phyloP scores from a whole-genome alignment of 2,888 invertebrate genomes.

The Parochlus steinenii region DNA sequence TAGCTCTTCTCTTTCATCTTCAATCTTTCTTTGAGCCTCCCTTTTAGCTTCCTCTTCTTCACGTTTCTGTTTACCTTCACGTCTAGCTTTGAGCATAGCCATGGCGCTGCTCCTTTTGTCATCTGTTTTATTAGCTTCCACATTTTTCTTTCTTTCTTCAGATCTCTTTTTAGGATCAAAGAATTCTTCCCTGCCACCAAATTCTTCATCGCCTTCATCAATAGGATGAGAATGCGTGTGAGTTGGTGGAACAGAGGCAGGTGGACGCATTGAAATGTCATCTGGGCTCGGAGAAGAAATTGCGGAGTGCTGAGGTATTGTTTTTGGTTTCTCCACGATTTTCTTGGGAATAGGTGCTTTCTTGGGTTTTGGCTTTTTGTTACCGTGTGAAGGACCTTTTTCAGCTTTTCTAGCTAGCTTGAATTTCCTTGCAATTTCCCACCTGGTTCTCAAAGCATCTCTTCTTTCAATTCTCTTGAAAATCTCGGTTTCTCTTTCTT shows the following conservation, averaged over 20 bases:
- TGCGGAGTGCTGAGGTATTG: too few relatives aligned
- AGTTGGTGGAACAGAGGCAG: conserved; percentile 19
- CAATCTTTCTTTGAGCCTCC: conserved; percentile 36
- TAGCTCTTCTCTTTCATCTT: conserved; percentile 38
- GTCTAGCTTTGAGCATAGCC: conserved; percentile 73
- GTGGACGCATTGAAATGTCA: too few relatives aligned
- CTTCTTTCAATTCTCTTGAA: conserved; percentile 91
- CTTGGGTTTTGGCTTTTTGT: conserved; percentile 28
- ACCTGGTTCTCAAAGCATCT: conserved; percentile 83
- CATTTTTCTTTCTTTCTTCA: conserved; percentile 76
- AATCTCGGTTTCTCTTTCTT: conserved; percentile 92
- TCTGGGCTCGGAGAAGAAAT: conserved; percentile 23
- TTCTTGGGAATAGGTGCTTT: conserved; percentile 41
- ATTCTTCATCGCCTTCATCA: conserved; percentile 17
- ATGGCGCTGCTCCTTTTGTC: conserved; percentile 88
- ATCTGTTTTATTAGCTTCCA: conserved; percentile 68
- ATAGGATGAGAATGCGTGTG: conserved; percentile 8
- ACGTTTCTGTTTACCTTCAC: conserved; percentile 76
- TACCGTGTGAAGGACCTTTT: conserved; percentile 37
- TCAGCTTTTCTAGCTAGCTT: conserved; percentile 67
- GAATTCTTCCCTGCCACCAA: conserved; percentile 23
- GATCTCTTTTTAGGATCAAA: conserved; percentile 59
- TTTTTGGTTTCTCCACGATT: conserved; percentile 25
- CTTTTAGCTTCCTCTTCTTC: conserved; percentile 45
- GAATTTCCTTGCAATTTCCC: conserved; percentile 90